Percentiles rank a stretch among this genome's conserved stretches.
Conservation (phyloP, 2,113 vertebrate genomes). For the Motacilla alba region DNA sequence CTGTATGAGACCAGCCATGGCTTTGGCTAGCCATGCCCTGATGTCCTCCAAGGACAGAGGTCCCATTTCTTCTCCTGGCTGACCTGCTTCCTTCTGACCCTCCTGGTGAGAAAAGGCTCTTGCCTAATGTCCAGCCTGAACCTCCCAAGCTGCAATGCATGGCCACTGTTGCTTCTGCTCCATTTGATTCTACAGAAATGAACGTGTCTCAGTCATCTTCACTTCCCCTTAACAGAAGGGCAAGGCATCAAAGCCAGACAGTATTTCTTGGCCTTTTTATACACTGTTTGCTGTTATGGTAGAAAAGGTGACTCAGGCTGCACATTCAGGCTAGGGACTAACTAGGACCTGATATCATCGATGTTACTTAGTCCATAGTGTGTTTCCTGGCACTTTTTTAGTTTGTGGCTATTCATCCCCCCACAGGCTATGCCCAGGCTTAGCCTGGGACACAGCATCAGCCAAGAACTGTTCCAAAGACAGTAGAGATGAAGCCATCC, state of each 20-base stretch:
- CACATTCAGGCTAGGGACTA: background rate
- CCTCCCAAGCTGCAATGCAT: background rate
- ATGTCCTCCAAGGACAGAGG: background rate
- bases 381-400: background rate
- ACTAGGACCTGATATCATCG: background rate
- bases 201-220: background rate
- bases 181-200: background rate
- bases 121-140: background rate
- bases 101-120: background rate
- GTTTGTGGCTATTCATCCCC: background rate
- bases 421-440: background rate
- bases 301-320: background rate
- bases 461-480: background rate
- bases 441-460: background rate
- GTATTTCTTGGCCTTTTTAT: background rate
- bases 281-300: background rate
- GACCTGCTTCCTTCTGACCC: background rate
- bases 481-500: background rate
- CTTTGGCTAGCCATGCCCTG: background rate
- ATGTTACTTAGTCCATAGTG: background rate
- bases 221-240: background rate
- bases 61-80: background rate
- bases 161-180: background rate
- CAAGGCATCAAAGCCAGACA: background rate
- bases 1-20: background rate